These are phyloP conservation scores for Procambarus clarkii DNA, from an alignment of 1,140 invertebrate species.

Conservation along the genomic window DNA sequence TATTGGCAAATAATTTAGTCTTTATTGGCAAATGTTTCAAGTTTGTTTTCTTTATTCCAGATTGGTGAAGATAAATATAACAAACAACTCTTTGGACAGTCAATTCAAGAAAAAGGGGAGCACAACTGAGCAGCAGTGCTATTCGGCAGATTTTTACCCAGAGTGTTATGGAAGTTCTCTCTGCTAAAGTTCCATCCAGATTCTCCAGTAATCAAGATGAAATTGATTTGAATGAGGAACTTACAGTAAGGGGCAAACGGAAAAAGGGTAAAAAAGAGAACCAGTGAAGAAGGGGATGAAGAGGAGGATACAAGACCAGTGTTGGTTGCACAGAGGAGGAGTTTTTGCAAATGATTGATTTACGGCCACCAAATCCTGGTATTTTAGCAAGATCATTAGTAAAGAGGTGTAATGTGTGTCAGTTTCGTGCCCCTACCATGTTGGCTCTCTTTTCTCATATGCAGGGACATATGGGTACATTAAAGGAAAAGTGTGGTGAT, in stretches of 20 bases:
- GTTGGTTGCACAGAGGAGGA: constrained; percentile 62
- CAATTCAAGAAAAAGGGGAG: constrained; percentile 17
- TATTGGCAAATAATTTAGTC: too few relatives aligned
- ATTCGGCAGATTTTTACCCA: constrained; percentile 37
- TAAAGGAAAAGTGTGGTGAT: constrained; percentile 64
- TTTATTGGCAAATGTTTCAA: too few relatives aligned
- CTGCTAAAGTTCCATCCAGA: constrained; percentile 7
- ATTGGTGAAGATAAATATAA: constrained; percentile 15
- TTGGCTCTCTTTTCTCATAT: constrained; percentile 67
- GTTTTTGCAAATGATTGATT: constrained; percentile 68
- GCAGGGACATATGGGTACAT: constrained; percentile 67
- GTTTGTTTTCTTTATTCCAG: constrained; percentile 19
- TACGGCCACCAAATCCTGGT: constrained; percentile 53
- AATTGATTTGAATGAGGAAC: constrained; percentile 22
- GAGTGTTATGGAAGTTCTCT: constrained; percentile 24
- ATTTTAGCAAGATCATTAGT: constrained; percentile 46
- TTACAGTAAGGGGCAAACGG: constrained; percentile 34
- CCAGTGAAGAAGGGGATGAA: constrained; percentile 41
- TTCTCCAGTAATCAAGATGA: constrained; percentile 4
- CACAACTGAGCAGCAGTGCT: constrained; percentile 21
- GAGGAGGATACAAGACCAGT: constrained; percentile 46
- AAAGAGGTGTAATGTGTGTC: constrained; percentile 65
- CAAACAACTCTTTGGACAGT: constrained; percentile 34
- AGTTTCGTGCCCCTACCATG: constrained; percentile 63
- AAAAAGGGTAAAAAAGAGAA: constrained; percentile 36